Evolutionary conservation across 2,888 invertebrate genomes (phyloP).

Genomic region (Morinoia aosen): DNA sequence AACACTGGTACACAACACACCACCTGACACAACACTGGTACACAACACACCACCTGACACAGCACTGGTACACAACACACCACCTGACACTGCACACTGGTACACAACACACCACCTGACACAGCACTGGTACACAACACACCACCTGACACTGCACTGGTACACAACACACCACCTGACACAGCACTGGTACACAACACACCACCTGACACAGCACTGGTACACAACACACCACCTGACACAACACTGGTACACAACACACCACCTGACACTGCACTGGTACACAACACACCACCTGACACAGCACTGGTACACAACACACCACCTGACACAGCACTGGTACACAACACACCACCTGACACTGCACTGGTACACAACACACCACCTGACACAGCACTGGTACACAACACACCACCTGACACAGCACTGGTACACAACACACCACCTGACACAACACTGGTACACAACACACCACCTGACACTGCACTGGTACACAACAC

Average conservation of each 20-base stretch:
- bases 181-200: background rate
- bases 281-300: background rate
- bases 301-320: background rate
- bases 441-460: too few species aligned
- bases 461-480: background rate
- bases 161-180: too few species aligned
- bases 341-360: too few species aligned
- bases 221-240: background rate
- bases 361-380: background rate
- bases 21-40: background rate
- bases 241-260: background rate
- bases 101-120: background rate
- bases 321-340: background rate
- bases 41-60: background rate
- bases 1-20: background rate
- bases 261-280: too few species aligned
- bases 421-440: background rate
- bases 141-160: background rate
- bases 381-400: background rate
- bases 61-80: background rate
- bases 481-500: background rate
- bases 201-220: background rate
- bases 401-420: background rate
- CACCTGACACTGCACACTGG: too few species aligned
- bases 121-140: background rate